Percentiles rank a stretch among this genome's conserved stretches.
phyloP scores from a whole-genome alignment of 2,888 invertebrate genomes.

The Chouioia cunea region DNA sequence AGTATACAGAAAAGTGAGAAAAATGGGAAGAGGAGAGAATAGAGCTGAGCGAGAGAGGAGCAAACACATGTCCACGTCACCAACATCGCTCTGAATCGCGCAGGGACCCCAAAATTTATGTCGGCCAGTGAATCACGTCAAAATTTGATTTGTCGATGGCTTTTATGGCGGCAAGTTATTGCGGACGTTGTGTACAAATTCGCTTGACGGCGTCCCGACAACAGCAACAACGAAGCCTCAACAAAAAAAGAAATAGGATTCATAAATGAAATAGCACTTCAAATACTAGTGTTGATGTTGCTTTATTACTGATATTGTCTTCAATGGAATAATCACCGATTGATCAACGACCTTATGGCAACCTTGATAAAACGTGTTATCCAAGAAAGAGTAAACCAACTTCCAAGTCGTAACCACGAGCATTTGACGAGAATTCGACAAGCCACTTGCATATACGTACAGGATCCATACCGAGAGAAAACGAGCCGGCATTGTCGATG shows the following conservation, averaged over 20 bases:
- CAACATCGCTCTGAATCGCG: conserved; percentile 61
- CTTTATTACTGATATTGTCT: too few relatives aligned
- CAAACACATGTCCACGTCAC: conserved; percentile 68
- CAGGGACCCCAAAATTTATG: conserved; percentile 66
- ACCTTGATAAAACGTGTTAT: too few relatives aligned
- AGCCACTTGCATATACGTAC: too few relatives aligned
- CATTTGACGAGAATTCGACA: too few relatives aligned
- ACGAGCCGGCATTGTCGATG: too few relatives aligned
- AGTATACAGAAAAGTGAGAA: conserved; percentile 45
- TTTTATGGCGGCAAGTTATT: conserved; percentile 69
- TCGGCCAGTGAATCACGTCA: conserved; percentile 68
- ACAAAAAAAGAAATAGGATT: conserved; percentile 24
- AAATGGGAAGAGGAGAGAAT: conserved; percentile 25
- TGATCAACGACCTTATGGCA: too few relatives aligned
- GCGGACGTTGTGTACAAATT: conserved; percentile 66
- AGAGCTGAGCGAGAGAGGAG: conserved; percentile 46
- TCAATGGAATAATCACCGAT: conserved; percentile 38
- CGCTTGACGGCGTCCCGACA: conserved; percentile 55
- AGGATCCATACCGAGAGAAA: too few relatives aligned
- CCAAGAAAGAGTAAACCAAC: too few relatives aligned
- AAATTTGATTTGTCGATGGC: conserved; percentile 69
- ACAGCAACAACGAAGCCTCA: conserved; percentile 12
- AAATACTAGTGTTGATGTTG: conserved; percentile 42
- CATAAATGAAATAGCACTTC: conserved; percentile 41
- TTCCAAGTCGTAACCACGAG: too few relatives aligned